Evolutionary conservation across 2,797 vertebrate species (phyloP).

Genomic region (Pitangus sulphuratus): DNA sequence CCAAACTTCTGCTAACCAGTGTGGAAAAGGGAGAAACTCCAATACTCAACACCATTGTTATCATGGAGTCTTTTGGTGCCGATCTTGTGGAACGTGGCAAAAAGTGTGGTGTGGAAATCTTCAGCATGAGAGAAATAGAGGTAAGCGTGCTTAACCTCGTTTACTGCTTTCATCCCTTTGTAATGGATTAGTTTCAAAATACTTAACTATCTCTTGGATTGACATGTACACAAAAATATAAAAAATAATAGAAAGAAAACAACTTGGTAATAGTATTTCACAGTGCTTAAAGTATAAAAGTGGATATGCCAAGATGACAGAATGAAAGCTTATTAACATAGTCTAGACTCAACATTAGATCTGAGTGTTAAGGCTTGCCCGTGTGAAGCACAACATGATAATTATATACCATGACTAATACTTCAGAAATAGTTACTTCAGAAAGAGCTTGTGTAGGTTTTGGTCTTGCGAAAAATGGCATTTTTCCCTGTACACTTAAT

Average conservation of each 20-base stretch:
- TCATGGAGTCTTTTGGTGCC: conserved; percentile 85
- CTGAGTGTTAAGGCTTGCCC: background rate
- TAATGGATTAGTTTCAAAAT: background rate
- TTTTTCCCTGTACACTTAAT: background rate
- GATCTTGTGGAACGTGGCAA: conserved; percentile 84
- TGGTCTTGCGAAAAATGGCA: background rate
- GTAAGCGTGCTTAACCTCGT: conserved; percentile 67
- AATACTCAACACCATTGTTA: conserved; percentile 82
- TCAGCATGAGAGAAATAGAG: conserved; percentile 87
- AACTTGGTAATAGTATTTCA: background rate
- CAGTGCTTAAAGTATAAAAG: background rate
- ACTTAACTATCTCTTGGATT: background rate
- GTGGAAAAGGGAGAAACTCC: conserved; percentile 77
- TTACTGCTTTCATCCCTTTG: background rate
- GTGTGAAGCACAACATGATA: background rate
- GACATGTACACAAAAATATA: background rate
- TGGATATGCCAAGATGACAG: background rate
- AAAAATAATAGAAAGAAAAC: background rate
- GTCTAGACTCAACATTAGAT: background rate
- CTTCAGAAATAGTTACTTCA: background rate
- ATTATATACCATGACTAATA: background rate
- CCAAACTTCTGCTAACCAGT: conserved; percentile 81
- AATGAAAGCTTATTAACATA: background rate
- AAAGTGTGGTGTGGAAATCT: conserved; percentile 84
- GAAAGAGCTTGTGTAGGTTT: background rate